Evolutionary conservation across 2,888 invertebrate species (phyloP).

Genomic region (Dichetophora obliterata): DNA sequence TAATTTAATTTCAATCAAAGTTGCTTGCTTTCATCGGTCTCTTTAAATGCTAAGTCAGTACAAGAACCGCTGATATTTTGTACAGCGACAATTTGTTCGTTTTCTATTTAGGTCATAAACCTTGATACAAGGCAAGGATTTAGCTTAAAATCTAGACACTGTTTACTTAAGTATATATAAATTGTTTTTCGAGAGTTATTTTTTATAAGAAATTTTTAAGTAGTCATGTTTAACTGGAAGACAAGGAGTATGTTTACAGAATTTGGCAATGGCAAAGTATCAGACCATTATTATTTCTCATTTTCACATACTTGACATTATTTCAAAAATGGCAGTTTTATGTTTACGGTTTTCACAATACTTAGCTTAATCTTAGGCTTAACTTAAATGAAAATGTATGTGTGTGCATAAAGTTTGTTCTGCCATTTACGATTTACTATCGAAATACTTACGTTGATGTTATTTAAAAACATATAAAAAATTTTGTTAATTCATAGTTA

Average conservation of each 20-base stretch:
- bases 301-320: slow-evolving; percentile 18
- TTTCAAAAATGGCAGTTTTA: slow-evolving; percentile 21
- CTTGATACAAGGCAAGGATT: slow-evolving; percentile 69
- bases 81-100: background rate
- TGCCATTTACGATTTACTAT: too few species aligned
- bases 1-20: background rate
- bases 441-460: too few species aligned
- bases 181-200: too few species aligned
- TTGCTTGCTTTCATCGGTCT: background rate
- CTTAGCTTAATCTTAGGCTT: slow-evolving; percentile 18
- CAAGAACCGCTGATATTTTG: background rate
- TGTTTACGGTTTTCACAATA: slow-evolving; percentile 37
- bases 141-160: slow-evolving; percentile 35
- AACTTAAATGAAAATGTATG: too few species aligned
- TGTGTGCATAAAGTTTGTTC: too few species aligned
- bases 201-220: background rate
- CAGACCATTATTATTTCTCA: slow-evolving; percentile 21
- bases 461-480: too few species aligned
- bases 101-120: slow-evolving; percentile 58
- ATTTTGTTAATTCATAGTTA: too few species aligned
- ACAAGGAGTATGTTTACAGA: background rate
- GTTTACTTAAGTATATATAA: too few species aligned
- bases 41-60: slow-evolving; percentile 22
- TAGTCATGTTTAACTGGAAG: slow-evolving; percentile 20
- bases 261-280: slow-evolving; percentile 14